phyloP scores from a whole-genome alignment of 2,113 vertebrate species.

The Nesoenas mayeri region DNA sequence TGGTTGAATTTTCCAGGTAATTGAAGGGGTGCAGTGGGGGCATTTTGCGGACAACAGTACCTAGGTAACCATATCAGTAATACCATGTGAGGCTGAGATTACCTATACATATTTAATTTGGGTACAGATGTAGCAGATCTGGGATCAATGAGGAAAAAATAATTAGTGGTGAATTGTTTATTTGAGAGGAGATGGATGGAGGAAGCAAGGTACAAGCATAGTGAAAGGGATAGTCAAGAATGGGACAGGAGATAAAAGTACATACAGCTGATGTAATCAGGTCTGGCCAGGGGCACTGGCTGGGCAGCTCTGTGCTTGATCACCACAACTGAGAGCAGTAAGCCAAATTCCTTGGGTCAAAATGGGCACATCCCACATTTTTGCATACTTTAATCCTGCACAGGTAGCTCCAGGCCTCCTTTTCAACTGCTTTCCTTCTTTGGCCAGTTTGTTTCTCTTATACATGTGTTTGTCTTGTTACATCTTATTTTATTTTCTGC shows the following conservation, averaged over 20 bases:
- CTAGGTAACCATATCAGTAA: background rate
- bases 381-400: background rate
- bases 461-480: background rate
- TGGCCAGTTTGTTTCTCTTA: background rate
- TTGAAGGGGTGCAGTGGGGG: background rate
- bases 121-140: background rate
- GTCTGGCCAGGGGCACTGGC: background rate
- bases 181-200: background rate
- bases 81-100: background rate
- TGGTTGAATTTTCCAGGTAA: background rate
- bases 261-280: background rate
- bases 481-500: background rate
- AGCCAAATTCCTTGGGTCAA: background rate
- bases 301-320: background rate
- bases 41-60: background rate
- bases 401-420: background rate
- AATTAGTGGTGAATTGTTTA: background rate
- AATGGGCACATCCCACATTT: background rate
- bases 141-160: background rate
- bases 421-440: background rate
- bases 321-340: background rate
- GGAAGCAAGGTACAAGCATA: background rate
- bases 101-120: background rate
- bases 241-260: background rate
- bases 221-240: background rate